A percentile compares a stretch with the other conserved stretches of the same genome.
Conservation (phyloP, 1,140 invertebrate species). For the Brachionus angularis region DNA sequence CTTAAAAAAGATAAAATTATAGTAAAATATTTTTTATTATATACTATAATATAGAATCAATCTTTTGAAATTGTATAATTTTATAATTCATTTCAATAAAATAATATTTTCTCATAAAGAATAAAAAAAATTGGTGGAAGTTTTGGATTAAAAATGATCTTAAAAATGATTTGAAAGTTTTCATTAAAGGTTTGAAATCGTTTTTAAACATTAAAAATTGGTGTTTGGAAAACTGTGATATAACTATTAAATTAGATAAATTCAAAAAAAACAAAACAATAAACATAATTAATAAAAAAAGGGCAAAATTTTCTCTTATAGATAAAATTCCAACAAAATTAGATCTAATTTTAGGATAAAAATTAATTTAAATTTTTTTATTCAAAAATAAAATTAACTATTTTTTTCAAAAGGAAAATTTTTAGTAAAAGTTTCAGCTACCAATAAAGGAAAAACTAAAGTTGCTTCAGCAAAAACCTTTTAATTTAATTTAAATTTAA, state of each 20-base stretch:
- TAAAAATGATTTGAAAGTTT: conserved; percentile 8
- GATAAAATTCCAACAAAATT: too few species aligned
- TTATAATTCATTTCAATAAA: too few species aligned
- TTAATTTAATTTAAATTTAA: background rate
- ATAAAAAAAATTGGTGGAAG: conserved; percentile 25
- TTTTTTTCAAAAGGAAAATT: conserved; percentile 34
- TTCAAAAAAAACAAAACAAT: background rate
- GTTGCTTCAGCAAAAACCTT: conserved; percentile 74
- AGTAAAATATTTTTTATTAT: conserved; percentile 3
- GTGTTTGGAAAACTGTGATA: background rate
- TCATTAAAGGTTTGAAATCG: background rate
- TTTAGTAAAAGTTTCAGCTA: conserved; percentile 87
- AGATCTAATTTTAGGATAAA: too few species aligned
- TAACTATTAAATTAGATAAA: background rate
- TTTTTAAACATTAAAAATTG: background rate
- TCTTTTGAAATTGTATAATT: too few species aligned
- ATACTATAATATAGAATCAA: too few species aligned
- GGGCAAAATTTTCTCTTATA: too few species aligned
- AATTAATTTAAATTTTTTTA: background rate
- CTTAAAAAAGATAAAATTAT: background rate
- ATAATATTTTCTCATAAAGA: background rate
- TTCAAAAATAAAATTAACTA: background rate
- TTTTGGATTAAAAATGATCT: conserved; percentile 1
- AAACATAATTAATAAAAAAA: background rate
- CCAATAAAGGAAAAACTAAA: conserved; percentile 85